Evolutionary conservation across 2,888 invertebrate genomes (phyloP).

Genomic region (Cerastoderma edule): DNA sequence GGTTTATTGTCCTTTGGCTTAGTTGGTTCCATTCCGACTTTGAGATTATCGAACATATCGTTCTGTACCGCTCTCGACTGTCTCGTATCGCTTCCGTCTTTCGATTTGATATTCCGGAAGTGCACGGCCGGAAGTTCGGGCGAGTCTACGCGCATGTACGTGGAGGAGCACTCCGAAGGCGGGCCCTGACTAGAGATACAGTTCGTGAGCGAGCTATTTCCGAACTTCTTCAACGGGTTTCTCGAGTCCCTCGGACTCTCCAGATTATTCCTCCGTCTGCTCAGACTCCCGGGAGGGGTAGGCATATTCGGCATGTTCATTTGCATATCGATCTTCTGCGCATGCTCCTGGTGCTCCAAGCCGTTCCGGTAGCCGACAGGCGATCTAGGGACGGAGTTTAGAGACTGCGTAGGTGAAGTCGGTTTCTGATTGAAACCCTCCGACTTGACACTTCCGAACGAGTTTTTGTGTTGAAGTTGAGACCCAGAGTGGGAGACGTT

Average conservation of each 20-base stretch:
- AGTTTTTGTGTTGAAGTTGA: conserved; percentile 10
- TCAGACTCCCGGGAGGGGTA: conserved; percentile 81
- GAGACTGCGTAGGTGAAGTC: conserved; percentile 44
- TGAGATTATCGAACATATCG: conserved; percentile 76
- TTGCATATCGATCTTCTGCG: conserved; percentile 58
- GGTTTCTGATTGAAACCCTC: conserved; percentile 12
- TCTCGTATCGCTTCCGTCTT: conserved; percentile 47
- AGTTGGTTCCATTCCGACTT: conserved; percentile 59
- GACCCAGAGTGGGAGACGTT: conserved; percentile 11
- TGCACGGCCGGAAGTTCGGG: conserved; percentile 82
- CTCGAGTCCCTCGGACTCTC: conserved; percentile 70
- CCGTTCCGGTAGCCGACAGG: conserved; percentile 36
- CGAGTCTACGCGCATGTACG: conserved; percentile 70
- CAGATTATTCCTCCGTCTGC: conserved; percentile 72
- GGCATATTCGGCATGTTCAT: conserved; percentile 65
- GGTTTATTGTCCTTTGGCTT: conserved; percentile 41
- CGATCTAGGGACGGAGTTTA: conserved; percentile 49
- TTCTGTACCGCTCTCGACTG: conserved; percentile 70
- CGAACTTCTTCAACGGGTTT: conserved; percentile 71
- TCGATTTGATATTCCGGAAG: conserved; percentile 79
- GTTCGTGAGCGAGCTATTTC: conserved; percentile 71
- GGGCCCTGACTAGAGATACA: conserved; percentile 71
- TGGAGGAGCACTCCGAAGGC: conserved; percentile 62
- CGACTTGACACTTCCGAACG: conserved; percentile 6
- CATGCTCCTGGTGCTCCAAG: conserved; percentile 43